Conservation (phyloP, 2,888 invertebrate genomes). For the Hermaeophaga mercurialis region DNA sequence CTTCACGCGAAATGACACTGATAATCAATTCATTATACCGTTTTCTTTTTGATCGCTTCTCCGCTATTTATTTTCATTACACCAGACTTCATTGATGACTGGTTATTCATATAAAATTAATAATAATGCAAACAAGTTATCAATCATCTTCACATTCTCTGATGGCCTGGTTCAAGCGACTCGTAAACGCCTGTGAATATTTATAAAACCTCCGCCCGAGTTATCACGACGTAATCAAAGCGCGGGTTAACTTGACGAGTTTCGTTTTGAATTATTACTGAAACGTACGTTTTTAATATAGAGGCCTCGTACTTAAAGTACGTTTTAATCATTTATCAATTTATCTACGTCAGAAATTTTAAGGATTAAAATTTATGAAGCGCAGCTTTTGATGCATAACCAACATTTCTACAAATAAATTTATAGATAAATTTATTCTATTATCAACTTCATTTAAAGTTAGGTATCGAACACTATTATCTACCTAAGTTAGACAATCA, state of each 20-base stretch:
- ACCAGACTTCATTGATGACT: slow-evolving; percentile 12
- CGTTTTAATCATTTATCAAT: too few species aligned
- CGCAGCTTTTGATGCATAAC: too few species aligned
- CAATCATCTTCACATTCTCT: slow-evolving; percentile 17
- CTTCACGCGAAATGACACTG: background rate
- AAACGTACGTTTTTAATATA: too few species aligned
- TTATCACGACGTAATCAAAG: slow-evolving; percentile 37
- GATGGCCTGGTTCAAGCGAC: slow-evolving; percentile 15
- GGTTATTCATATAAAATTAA: slow-evolving; percentile 12
- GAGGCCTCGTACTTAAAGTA: too few species aligned
- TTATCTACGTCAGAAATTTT: too few species aligned
- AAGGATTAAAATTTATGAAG: too few species aligned
- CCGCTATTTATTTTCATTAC: slow-evolving; percentile 3
- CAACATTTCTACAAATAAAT: too few species aligned
- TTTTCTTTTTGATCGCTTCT: background rate
- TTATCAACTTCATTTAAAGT: too few species aligned
- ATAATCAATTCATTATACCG: background rate
- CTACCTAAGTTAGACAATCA: too few species aligned
- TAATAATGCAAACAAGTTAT: slow-evolving; percentile 20
- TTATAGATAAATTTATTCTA: too few species aligned
- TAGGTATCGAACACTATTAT: too few species aligned
- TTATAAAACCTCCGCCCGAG: slow-evolving; percentile 39
- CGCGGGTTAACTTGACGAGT: slow-evolving; percentile 33
- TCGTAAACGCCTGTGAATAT: slow-evolving; percentile 37
- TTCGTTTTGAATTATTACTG: too few species aligned